phyloP scores from a whole-genome alignment of 2,888 invertebrate genomes.

The Mechanitis messenoides region DNA sequence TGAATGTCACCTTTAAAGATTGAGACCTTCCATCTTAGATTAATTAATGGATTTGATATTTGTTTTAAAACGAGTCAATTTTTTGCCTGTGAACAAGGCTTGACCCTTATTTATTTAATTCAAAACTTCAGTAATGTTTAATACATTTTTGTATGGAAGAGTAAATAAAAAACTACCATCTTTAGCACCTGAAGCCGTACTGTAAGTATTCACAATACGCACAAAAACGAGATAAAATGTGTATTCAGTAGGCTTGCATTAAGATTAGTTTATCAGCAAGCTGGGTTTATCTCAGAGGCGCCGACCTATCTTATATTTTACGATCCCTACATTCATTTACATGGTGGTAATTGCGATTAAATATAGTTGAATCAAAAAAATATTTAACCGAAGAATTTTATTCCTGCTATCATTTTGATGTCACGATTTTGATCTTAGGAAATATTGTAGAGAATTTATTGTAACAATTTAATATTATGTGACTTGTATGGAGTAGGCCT shows the following conservation, averaged over 20 bases:
- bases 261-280: constrained; percentile 27
- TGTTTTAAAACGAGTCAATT: constrained; percentile 1
- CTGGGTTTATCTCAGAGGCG: constrained; percentile 35
- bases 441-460: no score
- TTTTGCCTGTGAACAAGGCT: neutral
- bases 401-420: no score
- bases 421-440: no score
- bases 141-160: neutral
- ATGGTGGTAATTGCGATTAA: constrained; percentile 26
- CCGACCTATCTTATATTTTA: constrained; percentile 53
- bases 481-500: no score
- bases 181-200: neutral
- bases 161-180: neutral
- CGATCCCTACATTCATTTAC: constrained; percentile 46
- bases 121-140: neutral
- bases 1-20: constrained; percentile 9
- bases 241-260: constrained; percentile 18
- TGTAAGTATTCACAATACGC: constrained; percentile 4
- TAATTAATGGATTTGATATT: constrained; percentile 12
- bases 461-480: no score
- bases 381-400: no score
- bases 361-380: no score
- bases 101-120: neutral
- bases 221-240: constrained; percentile 9
- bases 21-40: constrained; percentile 2